These are phyloP conservation scores for Lepidostoma basale DNA, from an alignment of 1,140 invertebrate genomes.

Conservation along the genomic window DNA sequence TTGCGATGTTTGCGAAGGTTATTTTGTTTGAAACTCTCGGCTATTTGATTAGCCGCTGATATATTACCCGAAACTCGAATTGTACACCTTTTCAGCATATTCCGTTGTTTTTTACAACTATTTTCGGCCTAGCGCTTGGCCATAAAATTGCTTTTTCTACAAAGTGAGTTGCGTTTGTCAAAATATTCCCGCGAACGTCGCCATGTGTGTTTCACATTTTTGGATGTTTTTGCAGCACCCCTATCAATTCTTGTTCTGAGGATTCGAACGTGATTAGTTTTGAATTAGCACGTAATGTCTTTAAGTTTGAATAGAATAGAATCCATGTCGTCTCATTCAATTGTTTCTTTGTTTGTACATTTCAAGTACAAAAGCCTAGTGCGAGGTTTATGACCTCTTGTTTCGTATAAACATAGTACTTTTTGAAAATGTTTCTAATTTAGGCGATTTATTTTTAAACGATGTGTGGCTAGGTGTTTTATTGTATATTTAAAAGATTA, in stretches of 20 bases:
- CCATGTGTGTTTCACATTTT: slow-evolving; percentile 39
- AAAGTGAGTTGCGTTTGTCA: slow-evolving; percentile 28
- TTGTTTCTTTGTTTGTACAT: slow-evolving; percentile 23
- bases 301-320: too few species aligned
- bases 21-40: slow-evolving; percentile 36
- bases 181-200: slow-evolving; percentile 36
- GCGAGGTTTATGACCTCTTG: slow-evolving; percentile 25
- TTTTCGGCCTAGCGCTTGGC: not conserved
- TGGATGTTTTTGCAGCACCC: too few species aligned
- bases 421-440: slow-evolving; percentile 3
- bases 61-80: too few species aligned
- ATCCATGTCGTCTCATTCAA: not conserved
- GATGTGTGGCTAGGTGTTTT: not conserved
- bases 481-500: not conserved
- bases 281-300: too few species aligned
- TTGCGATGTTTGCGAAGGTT: slow-evolving; percentile 35
- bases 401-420: slow-evolving; percentile 1
- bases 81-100: too few species aligned
- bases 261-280: too few species aligned
- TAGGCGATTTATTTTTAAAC: not conserved
- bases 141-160: not conserved
- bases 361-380: slow-evolving; percentile 8
- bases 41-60: slow-evolving; percentile 15
- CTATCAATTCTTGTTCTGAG: too few species aligned
- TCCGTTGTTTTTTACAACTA: not conserved